Conservation (phyloP, 2,113 vertebrate genomes). For the Panthera uncia region DNA sequence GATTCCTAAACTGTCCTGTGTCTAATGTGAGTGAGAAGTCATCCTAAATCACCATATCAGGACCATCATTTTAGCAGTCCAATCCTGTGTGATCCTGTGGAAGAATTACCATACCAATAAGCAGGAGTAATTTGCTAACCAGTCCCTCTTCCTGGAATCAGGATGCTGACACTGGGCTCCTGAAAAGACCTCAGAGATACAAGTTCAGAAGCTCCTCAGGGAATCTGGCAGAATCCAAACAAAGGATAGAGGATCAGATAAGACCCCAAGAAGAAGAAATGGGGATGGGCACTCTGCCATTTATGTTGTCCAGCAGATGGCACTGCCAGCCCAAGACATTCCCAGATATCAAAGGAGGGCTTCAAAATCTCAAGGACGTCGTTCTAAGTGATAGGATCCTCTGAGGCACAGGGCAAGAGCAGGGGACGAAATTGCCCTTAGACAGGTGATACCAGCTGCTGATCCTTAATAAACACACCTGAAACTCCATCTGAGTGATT, state of each 20-base stretch:
- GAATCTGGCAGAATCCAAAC: not conserved
- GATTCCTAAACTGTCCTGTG: not conserved
- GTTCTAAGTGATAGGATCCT: not conserved
- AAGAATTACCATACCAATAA: not conserved
- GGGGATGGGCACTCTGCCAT: not conserved
- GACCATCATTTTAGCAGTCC: not conserved
- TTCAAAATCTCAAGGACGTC: not conserved
- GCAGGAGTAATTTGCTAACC: not conserved
- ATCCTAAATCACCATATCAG: not conserved
- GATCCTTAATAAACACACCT: not conserved
- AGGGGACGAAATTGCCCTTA: not conserved
- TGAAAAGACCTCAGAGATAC: not conserved
- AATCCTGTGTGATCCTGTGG: not conserved
- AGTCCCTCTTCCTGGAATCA: not conserved
- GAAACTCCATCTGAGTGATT: not conserved
- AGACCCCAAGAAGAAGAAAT: not conserved
- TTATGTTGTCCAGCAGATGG: not conserved
- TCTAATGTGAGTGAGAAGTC: not conserved
- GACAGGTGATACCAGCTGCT: not conserved
- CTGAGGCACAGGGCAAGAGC: not conserved
- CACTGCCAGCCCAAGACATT: not conserved
- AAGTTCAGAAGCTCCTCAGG: not conserved
- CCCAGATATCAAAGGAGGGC: not conserved
- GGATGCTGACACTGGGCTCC: not conserved
- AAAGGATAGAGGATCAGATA: not conserved